phyloP scores from a whole-genome alignment of 2,113 vertebrate species.

The Salminus brasiliensis region DNA sequence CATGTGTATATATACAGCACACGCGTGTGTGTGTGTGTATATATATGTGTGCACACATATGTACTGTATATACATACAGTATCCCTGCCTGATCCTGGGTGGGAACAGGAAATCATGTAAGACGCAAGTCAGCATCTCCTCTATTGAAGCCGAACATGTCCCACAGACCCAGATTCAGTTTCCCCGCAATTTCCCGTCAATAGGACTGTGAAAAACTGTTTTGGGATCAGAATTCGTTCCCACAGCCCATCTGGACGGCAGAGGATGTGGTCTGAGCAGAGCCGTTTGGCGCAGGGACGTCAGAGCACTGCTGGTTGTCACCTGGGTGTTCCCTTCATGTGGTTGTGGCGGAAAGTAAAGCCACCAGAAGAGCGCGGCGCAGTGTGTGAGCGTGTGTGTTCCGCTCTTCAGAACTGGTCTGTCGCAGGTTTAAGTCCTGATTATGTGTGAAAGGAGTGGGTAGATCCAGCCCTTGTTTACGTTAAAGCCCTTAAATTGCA shows the following conservation, averaged over 20 bases:
- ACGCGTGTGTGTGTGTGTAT: too few species aligned
- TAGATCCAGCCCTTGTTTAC: constrained; percentile 66
- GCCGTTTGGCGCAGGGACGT: constrained; percentile 46
- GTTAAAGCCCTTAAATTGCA: constrained; percentile 58
- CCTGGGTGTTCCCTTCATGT: constrained; percentile 72
- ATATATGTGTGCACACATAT: too few species aligned
- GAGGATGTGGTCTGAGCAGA: constrained; percentile 58
- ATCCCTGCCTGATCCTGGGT: constrained; percentile 1
- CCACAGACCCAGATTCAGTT: neutral
- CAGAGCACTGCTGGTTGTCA: constrained; percentile 50
- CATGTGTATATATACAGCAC: too few species aligned
- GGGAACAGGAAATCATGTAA: constrained; percentile 27
- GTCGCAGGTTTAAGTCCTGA: constrained; percentile 53
- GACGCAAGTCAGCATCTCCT: constrained; percentile 9
- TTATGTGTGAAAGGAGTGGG: constrained; percentile 67
- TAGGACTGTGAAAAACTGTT: constrained; percentile 34
- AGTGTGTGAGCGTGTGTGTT: constrained; percentile 38
- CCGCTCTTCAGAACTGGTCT: constrained; percentile 62
- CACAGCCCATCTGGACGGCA: constrained; percentile 48
- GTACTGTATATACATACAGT: too few species aligned
- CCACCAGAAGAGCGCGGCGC: constrained; percentile 46
- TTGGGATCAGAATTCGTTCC: constrained; percentile 22
- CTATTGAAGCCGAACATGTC: constrained; percentile 20
- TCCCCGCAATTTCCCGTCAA: neutral
- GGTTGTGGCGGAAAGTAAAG: constrained; percentile 65